Evolutionary conservation across 2,888 invertebrate genomes (phyloP), one percentile per base, ranked within the genome.

Genomic region (Drosophila gaucha): DNA sequence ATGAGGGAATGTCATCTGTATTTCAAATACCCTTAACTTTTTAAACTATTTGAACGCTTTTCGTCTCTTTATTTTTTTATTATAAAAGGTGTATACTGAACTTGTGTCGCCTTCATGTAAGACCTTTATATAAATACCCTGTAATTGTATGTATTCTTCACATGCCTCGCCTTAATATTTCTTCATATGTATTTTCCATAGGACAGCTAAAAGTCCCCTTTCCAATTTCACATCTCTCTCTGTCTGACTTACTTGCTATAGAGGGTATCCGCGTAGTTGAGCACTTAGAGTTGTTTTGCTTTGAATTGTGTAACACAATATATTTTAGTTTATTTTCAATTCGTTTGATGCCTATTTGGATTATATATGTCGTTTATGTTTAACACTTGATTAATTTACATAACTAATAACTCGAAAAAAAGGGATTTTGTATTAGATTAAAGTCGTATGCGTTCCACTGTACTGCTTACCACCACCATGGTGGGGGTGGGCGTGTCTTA

Each of bases 381-480:
- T 10, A 44, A 50, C 51, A 73, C 30, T 43, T 41, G 6, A 26
- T 30, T 44, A 47, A 9, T 38, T 54, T 3, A 75, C n/a, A 52
- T 74, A 70, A n/a, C n/a, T n/a, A 72, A 58, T 69, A 58, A 43
- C 33, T 3, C 31, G 4, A 38, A 47, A 56, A 43, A 22, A 36
- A 12, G 1, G 8, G 3, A n/a, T 14, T 46, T 30, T 4, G 2
- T 6, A 12, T 2, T 3, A 6, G 3, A 28, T n/a, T n/a, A n/a
- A n/a, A n/a, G n/a, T n/a, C n/a, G n/a, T n/a, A n/a, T n/a, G n/a
- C n/a, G n/a, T n/a, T n/a, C n/a, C n/a, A n/a, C n/a, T n/a, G n/a
- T n/a, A 18, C 30, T 14, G 20, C 30, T 22, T 72, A 74, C 31
- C 43, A 74, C 73, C 73, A 74, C 73, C 73, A 74, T 2, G 76